Evolutionary conservation across 1,140 invertebrate genomes (phyloP), one percentile per base, ranked within the genome.

Genomic region (Eufriesea mexicana): DNA sequence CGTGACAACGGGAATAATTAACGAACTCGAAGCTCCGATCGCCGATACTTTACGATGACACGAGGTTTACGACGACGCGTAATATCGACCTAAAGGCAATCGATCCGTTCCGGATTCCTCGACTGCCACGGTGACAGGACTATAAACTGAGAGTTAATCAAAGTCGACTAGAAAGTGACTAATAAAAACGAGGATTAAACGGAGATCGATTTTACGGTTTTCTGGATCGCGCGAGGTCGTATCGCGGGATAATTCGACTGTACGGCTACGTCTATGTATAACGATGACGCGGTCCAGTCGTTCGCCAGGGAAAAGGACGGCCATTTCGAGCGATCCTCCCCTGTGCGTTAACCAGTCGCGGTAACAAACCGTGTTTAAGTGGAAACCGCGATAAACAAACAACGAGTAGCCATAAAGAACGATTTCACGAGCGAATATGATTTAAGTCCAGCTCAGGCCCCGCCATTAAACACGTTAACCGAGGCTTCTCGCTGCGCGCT

Each of bases 321-420:
- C 28, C 20, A 25, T 23, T 59, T 73, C 7, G 16, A 73, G 16
- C 59, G 74, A n/a, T 64, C 25, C 47, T 62, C 25, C 25, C 73
- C 49, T 18, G 45, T 20, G 18, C 20, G 9, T 55, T 57, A 18
- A 25, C 9, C 20, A 20, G 0, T 14, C 66, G 12, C 45, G 49
- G 23, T 8, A 25, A 16, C 12, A 18, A 77, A 28, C 23, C 14
- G 20, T 10, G 18, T 4, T 45, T 68, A 67, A 71, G 47, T 54
- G n/a, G 16, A 42, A 35, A 54, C 20, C 20, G 5, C 51, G 47
- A 55, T 75, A 81, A 74, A 75, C 61, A 72, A 79, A 72, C 42
- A 47, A 79, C 28, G 5, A 25, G 14, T 25, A 18, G 7, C 7
- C 47, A 20, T 45, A 35, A 77, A 51, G 5, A 54, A 47, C 25